Evolutionary conservation across 1,140 invertebrate genomes (phyloP).

Genomic region (Leptoteleia sp.): DNA sequence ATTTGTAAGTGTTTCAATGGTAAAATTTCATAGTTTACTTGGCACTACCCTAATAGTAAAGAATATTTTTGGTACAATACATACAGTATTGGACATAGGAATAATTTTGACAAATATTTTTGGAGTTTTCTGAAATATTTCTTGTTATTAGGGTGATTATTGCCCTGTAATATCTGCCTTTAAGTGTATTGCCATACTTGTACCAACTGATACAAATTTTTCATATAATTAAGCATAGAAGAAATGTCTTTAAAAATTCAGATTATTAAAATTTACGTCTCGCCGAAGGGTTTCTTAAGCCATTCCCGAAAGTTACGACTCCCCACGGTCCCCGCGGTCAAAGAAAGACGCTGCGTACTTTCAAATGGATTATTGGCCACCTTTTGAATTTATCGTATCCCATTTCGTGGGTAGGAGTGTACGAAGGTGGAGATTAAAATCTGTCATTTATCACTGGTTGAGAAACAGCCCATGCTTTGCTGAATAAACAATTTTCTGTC

Average conservation of each 20-base stretch:
- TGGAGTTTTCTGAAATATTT: too few species aligned
- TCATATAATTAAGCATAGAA: conserved; percentile 29
- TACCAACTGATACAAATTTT: too few species aligned
- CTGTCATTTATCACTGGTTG: conserved; percentile 46
- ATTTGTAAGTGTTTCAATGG: too few species aligned
- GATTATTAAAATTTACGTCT: conserved; percentile 44
- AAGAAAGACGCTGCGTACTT: conserved; percentile 60
- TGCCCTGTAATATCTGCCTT: too few species aligned
- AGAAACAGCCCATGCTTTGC: conserved; percentile 32
- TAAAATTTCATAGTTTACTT: too few species aligned
- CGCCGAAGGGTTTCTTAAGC: conserved; percentile 28
- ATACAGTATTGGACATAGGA: too few species aligned
- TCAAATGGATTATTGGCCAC: conserved; percentile 64
- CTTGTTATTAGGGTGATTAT: too few species aligned
- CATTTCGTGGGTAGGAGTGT: conserved; percentile 51
- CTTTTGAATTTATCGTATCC: conserved; percentile 58
- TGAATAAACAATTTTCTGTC: conserved; percentile 53
- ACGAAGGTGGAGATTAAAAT: conserved; percentile 57
- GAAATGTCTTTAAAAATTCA: conserved; percentile 43
- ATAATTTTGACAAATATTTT: too few species aligned
- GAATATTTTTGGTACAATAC: too few species aligned
- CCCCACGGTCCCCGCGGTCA: conserved; percentile 50
- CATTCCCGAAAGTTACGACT: conserved; percentile 55
- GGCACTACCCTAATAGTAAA: too few species aligned
- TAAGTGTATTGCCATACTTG: too few species aligned